A percentile compares a stretch with the other conserved stretches of the same genome.
Conservation (phyloP, 2,113 vertebrate genomes). For the Calonectris borealis region DNA sequence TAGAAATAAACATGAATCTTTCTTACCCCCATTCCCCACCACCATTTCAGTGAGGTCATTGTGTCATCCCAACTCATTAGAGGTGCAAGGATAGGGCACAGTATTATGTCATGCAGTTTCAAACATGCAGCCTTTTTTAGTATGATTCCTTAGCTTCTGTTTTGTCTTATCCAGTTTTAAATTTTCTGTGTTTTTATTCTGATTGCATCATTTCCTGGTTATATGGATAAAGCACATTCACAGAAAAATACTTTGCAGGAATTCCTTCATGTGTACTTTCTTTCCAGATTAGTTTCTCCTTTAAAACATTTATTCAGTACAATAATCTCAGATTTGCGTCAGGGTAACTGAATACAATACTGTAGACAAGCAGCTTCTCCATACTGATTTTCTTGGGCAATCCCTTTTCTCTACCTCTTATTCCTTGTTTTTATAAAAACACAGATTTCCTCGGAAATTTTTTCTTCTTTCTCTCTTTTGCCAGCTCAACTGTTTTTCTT, state of each 20-base stretch:
- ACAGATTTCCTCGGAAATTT: background rate
- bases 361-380: background rate
- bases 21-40: background rate
- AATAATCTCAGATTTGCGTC: background rate
- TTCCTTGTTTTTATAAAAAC: background rate
- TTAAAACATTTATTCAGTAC: background rate
- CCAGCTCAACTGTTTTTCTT: background rate
- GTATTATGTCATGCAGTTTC: background rate
- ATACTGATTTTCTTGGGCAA: background rate
- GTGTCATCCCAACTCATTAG: background rate
- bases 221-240: background rate
- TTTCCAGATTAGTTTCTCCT: background rate
- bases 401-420: background rate
- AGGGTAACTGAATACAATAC: background rate
- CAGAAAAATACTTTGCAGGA: background rate
- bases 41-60: background rate
- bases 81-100: background rate
- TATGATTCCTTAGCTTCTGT: background rate
- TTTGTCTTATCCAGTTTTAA: background rate
- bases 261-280: background rate
- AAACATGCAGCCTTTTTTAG: background rate
- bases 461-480: background rate
- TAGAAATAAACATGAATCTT: background rate
- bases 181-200: background rate
- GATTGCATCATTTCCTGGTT: background rate